These are phyloP conservation scores for Crocuta crocuta DNA, from an alignment of 2,113 vertebrate genomes.

Conservation along the genomic window DNA sequence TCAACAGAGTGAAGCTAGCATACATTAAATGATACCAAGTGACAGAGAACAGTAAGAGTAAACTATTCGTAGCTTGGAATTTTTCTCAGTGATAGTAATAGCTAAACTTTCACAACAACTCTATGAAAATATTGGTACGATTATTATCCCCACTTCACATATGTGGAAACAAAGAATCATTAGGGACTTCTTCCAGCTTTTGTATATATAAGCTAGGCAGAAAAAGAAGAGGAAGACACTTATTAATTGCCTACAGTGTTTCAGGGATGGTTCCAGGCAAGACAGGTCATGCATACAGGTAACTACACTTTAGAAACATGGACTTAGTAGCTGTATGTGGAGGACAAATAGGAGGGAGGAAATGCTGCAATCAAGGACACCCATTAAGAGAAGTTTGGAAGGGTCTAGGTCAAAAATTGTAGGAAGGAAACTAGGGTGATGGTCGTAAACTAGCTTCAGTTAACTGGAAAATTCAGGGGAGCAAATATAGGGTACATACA, in stretches of 20 bases:
- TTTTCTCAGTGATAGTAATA: conserved; percentile 47
- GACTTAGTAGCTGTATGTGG: not conserved
- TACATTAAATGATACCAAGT: not conserved
- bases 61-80: conserved; percentile 18
- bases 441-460: not conserved
- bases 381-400: not conserved
- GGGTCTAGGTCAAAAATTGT: not conserved
- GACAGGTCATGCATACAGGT: not conserved
- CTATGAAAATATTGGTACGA: not conserved
- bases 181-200: not conserved
- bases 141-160: conserved; percentile 5
- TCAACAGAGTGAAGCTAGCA: conserved; percentile 21
- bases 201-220: not conserved
- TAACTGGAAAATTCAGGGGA: not conserved
- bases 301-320: not conserved
- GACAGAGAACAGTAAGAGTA: conserved; percentile 7
- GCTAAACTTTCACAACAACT: conserved; percentile 39
- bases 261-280: not conserved
- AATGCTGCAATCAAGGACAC: not conserved
- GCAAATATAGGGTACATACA: not conserved
- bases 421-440: not conserved
- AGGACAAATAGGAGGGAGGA: not conserved
- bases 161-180: conserved; percentile 29
- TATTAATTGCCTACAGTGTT: not conserved
- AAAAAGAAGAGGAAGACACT: conserved; percentile 15